Percentiles rank a stretch among this genome's conserved stretches.
phyloP scores from a whole-genome alignment of 2,113 vertebrate species.

The Cephalopholis sonnerati region DNA sequence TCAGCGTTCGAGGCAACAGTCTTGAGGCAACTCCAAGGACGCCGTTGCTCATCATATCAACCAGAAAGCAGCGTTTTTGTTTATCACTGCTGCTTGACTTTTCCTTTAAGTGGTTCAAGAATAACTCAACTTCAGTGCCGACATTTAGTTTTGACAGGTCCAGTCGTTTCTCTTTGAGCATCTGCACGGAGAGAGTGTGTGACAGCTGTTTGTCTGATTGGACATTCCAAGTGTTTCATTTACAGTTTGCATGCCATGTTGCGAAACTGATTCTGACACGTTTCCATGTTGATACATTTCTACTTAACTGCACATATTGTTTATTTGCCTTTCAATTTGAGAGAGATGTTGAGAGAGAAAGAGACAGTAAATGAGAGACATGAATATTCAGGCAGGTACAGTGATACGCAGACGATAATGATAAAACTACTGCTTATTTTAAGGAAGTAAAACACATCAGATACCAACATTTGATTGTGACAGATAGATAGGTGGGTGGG shows the following conservation, averaged over 20 bases:
- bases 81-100: conserved; percentile 47
- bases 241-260: conserved; percentile 73
- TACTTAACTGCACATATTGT: conserved; percentile 69
- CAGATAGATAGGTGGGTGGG: no score
- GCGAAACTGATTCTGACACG: conserved; percentile 71
- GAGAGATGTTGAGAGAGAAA: conserved; percentile 20
- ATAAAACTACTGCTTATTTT: conserved; percentile 11
- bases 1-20: conserved; percentile 39
- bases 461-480: neutral
- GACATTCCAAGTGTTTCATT: conserved; percentile 77
- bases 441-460: neutral
- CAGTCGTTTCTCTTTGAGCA: conserved; percentile 60
- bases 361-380: conserved; percentile 13
- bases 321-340: conserved; percentile 66
- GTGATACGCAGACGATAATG: neutral
- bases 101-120: conserved; percentile 37
- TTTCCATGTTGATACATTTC: conserved; percentile 58
- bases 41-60: conserved; percentile 31
- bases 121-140: conserved; percentile 31
- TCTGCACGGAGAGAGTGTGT: conserved; percentile 62
- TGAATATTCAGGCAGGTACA: conserved; percentile 43
- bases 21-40: conserved; percentile 56
- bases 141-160: conserved; percentile 58
- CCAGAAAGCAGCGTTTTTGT: conserved; percentile 5
- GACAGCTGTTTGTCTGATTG: conserved; percentile 82